phyloP scores from a whole-genome alignment of 2,113 vertebrate genomes.

The Albula goreensis region DNA sequence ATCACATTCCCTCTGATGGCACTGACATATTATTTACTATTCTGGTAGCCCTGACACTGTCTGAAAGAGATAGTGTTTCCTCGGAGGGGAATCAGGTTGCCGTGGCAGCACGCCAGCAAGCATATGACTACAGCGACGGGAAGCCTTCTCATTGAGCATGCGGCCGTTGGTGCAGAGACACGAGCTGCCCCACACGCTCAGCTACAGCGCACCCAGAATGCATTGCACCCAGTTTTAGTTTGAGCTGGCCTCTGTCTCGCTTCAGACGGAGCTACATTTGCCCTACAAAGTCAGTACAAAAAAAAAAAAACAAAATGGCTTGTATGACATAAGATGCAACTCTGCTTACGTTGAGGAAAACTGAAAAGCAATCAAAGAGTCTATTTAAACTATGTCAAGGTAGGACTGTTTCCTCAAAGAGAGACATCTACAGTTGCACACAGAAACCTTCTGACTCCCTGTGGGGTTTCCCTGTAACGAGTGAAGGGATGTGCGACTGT shows the following conservation, averaged over 20 bases:
- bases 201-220: constrained; percentile 1
- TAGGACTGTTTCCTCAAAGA: not conserved
- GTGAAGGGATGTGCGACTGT: not conserved
- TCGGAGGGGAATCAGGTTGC: constrained; percentile 64
- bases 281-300: too few relatives aligned
- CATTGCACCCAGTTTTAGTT: not conserved
- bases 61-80: constrained; percentile 76
- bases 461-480: not conserved
- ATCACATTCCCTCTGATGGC: constrained; percentile 63
- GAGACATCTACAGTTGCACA: not conserved
- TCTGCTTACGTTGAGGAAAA: not conserved
- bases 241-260: not conserved
- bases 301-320: too few relatives aligned
- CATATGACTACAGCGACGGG: constrained; percentile 75
- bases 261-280: too few relatives aligned
- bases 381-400: not conserved
- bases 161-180: constrained; percentile 51
- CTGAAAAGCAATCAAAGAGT: not conserved
- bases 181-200: constrained; percentile 43
- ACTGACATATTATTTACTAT: constrained; percentile 83
- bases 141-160: constrained; percentile 58
- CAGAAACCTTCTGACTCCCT: not conserved
- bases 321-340: too few relatives aligned
- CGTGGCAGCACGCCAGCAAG: constrained; percentile 67
- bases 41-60: constrained; percentile 79